Evolutionary conservation across 2,113 vertebrate genomes (phyloP).

Genomic region (Limanda limanda): DNA sequence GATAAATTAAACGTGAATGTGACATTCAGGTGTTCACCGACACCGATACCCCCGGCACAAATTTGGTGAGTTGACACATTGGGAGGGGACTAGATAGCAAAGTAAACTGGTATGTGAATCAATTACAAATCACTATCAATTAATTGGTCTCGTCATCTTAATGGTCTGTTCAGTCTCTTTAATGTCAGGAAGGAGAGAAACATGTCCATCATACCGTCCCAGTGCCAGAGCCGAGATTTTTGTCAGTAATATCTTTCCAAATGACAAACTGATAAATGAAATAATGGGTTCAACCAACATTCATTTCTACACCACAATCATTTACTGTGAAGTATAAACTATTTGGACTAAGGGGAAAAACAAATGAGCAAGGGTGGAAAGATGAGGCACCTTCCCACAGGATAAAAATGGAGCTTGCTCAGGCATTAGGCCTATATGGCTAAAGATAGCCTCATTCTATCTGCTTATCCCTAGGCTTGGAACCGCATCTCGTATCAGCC

Average conservation of each 20-base stretch:
- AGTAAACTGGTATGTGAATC: no score
- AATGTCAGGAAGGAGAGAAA: no score
- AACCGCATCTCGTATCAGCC: constrained; percentile 31
- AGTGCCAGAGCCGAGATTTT: neutral
- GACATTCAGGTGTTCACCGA: neutral
- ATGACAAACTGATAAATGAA: neutral
- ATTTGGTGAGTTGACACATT: neutral
- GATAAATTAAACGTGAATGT: neutral
- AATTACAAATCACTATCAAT: no score
- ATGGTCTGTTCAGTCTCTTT: neutral
- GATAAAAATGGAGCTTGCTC: constrained; percentile 69
- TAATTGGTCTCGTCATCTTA: no score
- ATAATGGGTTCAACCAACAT: neutral
- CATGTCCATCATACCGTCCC: no score
- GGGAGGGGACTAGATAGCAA: no score
- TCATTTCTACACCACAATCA: neutral
- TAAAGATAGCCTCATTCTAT: constrained; percentile 82
- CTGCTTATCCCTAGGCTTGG: constrained; percentile 71
- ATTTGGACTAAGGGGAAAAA: constrained; percentile 32
- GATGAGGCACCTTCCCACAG: constrained; percentile 44
- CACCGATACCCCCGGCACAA: neutral
- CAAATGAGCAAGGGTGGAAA: constrained; percentile 20
- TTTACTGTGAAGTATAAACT: neutral
- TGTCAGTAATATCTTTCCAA: neutral
- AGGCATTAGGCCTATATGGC: constrained; percentile 74